Evolutionary conservation across 92 coral and sea anemone genomes (phyloP), one percentile per base, ranked within the genome.

Genomic region (Epizoanthus fatuus): DNA sequence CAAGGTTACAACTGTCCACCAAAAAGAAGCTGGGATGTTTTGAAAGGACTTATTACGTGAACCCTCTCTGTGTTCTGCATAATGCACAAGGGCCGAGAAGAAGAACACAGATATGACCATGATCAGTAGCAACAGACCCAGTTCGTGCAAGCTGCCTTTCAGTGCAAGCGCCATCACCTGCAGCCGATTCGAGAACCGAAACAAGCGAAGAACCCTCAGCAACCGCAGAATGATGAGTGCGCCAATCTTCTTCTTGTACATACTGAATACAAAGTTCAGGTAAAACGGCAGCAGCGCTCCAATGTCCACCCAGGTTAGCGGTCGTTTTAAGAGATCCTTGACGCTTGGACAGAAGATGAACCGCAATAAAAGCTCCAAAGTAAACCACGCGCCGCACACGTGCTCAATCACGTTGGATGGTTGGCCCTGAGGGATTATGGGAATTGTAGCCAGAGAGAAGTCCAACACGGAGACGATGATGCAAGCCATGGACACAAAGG

Each of bases 1-100:
- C 91, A 93, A 75, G 73, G 97, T 93, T 81, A 93, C 92, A 14
- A 93, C 91, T 12, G 97, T 91, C 97, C 97, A 93, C 97, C 97
- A 93, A 59, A 93, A 93, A 63, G 94, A 93, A 56, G 91, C 89
- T 76, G 97, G 97, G 44, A 93, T 91, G 70, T 86, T 93, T 49
- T 72, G 79, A 75, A 93, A 93, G 45, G 88, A 74, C 8, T 86
- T 69, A 12, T 84, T 83, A 2, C 81, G 72, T 32, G 84, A 57
- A 29, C 84, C 83, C 45, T 90, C 75, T 15, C 74, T 76, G 53
- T 76, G 81, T 63, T 93, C 97, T 57, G 94, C 90, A 81, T 93
- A 93, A 67, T 74, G 90, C 17, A 92, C 93, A 51, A 93, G 84
- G 1, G 97, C 90, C 3, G 93, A 90, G 71, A 93, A 93, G 72